These are phyloP conservation scores for Siphamia tubifer DNA, from an alignment of 2,113 vertebrate species.

Conservation along the genomic window DNA sequence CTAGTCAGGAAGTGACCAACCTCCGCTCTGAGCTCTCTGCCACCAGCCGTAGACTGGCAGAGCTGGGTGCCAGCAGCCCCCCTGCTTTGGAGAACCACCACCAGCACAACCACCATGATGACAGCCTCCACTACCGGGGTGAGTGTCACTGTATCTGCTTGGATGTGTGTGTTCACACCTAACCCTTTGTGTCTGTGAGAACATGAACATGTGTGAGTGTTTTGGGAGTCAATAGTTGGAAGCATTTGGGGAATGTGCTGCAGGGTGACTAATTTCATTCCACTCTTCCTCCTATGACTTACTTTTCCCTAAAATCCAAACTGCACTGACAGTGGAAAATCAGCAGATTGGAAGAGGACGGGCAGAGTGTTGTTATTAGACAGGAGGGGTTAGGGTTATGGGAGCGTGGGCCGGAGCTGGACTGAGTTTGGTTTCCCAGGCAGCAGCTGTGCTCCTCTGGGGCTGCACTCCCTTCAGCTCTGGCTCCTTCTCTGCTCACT, in stretches of 20 bases:
- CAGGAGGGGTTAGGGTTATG: conserved; percentile 45
- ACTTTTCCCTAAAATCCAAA: conserved; percentile 32
- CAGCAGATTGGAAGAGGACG: conserved; percentile 1
- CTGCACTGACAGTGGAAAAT: conserved; percentile 24
- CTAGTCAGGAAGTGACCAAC: conserved; percentile 91
- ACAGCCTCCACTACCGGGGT: conserved; percentile 82
- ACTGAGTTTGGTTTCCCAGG: conserved; percentile 65
- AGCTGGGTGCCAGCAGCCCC: conserved; percentile 82
- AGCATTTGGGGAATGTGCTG: conserved; percentile 59
- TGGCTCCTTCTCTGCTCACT: conserved; percentile 40
- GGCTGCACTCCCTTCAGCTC: conserved; percentile 40
- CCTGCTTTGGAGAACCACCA: conserved; percentile 83
- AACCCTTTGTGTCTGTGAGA: conserved; percentile 10
- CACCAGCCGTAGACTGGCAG: conserved; percentile 88
- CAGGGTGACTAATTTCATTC: conserved; percentile 17
- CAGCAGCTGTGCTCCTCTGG: conserved; percentile 63
- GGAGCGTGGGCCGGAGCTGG: conserved; percentile 46
- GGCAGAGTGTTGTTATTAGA: conserved; percentile 42
- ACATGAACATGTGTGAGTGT: conserved; percentile 55
- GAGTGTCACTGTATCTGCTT: conserved; percentile 58
- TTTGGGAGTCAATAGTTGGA: conserved; percentile 50
- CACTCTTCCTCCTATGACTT: conserved; percentile 12
- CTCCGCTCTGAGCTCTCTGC: conserved; percentile 90
- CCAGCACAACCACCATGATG: conserved; percentile 76
- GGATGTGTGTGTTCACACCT: not conserved